These are phyloP conservation scores for Lampris megalopsis DNA, from an alignment of 2,113 vertebrate genomes.

Conservation along the genomic window DNA sequence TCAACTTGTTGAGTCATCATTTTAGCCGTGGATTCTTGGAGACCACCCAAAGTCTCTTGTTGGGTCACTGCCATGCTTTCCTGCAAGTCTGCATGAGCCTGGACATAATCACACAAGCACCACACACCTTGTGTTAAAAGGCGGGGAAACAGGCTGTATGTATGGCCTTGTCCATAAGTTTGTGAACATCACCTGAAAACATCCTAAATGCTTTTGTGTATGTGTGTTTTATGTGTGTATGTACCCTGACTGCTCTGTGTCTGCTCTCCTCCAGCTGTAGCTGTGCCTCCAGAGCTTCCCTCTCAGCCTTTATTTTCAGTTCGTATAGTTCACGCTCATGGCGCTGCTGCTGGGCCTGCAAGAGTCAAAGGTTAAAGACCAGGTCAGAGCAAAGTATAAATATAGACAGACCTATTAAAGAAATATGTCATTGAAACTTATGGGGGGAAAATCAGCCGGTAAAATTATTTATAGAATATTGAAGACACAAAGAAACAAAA, in stretches of 20 bases:
- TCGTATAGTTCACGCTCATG: constrained; percentile 91
- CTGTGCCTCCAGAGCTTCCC: constrained; percentile 90
- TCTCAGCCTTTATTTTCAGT: constrained; percentile 91
- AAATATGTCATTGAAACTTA: constrained; percentile 7
- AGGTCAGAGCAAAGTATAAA: constrained; percentile 18
- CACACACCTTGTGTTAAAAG: not conserved
- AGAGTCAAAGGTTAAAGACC: constrained; percentile 29
- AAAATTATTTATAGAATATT: not conserved
- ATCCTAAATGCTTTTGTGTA: not conserved
- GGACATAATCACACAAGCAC: constrained; percentile 29
- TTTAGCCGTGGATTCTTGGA: constrained; percentile 84
- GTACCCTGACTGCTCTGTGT: constrained; percentile 91
- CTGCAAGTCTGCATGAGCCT: constrained; percentile 89
- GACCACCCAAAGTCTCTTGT: constrained; percentile 81
- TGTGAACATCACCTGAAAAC: not conserved
- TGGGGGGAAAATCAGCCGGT: not conserved
- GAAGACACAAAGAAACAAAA: too few species aligned
- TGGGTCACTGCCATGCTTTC: constrained; percentile 85
- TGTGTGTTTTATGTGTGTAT: not conserved
- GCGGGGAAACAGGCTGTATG: not conserved
- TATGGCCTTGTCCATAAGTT: not conserved
- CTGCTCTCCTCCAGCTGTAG: constrained; percentile 89
- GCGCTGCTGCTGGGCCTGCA: constrained; percentile 91
- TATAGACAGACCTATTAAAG: constrained; percentile 11
- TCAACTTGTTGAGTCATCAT: constrained; percentile 89